Evolutionary conservation across 2,888 invertebrate genomes (phyloP), one percentile per base, ranked within the genome.

Genomic region (Nineta flava): DNA sequence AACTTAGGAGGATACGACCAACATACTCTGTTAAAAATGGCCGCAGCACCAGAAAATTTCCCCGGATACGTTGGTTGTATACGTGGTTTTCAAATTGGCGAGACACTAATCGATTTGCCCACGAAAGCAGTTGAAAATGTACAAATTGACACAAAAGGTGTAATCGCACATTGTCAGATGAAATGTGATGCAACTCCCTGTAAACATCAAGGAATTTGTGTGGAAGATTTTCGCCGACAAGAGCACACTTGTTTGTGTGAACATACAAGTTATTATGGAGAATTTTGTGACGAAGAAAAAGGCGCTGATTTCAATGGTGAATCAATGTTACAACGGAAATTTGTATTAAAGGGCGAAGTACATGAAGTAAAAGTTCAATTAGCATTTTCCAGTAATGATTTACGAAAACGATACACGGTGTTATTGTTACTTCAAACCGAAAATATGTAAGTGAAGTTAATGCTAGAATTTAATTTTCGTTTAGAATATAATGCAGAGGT

Each of bases 271-370:
- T 93, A 91, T 62, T 83, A 87, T 56, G 92, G 92, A 12, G 87
- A 90, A 57, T 79, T 81, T 58, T 92, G 92, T 60, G 81, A 83
- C 56, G 87, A 88, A 67, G 90, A 92, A 63, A 88, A 88, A 62
- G 92, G 88, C 1, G 91, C 90, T 0, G 87, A 87, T 59, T 92
- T 92, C 57, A 85, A 85, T 56, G 91, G 91, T 0, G 87, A 88
- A 61, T 87, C 90, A 15, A 82, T 83, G 53, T 65, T 92, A 38
- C 83, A 85, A 60, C 73, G 88, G 46, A 83, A 83, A 59, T 88
- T 87, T 62, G 74, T 81, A 5, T 64, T 86, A 9, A 73, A 78
- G 52, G 81, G 80, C 4, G 77, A 81, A 48, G 83, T 90, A 2
- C 72, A 75, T 53, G 75, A 84, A 67, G 83, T 92, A 1, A 87